Evolutionary conservation across 2,888 invertebrate genomes (phyloP), one percentile per base, ranked within the genome.

Genomic region (Lymantria dispar): DNA sequence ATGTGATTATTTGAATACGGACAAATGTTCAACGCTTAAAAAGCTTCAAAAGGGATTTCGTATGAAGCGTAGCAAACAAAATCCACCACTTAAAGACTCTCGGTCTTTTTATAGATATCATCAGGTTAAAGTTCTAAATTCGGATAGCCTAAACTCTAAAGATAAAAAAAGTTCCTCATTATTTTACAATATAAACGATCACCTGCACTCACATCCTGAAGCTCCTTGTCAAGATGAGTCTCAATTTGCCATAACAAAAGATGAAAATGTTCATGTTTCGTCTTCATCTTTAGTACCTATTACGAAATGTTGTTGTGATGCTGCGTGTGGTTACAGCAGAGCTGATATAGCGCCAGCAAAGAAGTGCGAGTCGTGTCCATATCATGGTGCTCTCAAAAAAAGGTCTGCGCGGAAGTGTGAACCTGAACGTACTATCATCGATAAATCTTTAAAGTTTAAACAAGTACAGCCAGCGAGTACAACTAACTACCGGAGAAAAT

Each of bases 211-310:
- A 12, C 22, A 45, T 22, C 38, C 38, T 12, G 38, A 45, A 15
- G n/a, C 9, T 29, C 1, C 7, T 10, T 3, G n/a, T 3, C 9
- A 33, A 38, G 22, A 9, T 11, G 13, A 8, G 15, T 30, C 13
- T 11, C 36, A 11, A 3, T 11, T 36, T 36, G 36, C 22, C 2
- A 36, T 36, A 22, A 33, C 38, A 3, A 55, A 56, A 51, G 56
- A 68, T 50, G 36, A 47, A 47, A 54, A 39, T 39, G 57, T 62
- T 43, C 45, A 39, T 29, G 65, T 60, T 41, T 53, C 56, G 12
- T 47, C 60, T 14, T 60, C 60, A n/a, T 54, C 54, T 39, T 40
- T 61, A 40, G 11, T 14, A 36, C 22, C 48, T 29, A 8, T 48
- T 22, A 8, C n/a, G 43, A 54, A 42, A 48, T 33, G 8, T 44